These are phyloP conservation scores for Gorsachius magnificus DNA, from an alignment of 2,797 vertebrate genomes.

Conservation along the genomic window DNA sequence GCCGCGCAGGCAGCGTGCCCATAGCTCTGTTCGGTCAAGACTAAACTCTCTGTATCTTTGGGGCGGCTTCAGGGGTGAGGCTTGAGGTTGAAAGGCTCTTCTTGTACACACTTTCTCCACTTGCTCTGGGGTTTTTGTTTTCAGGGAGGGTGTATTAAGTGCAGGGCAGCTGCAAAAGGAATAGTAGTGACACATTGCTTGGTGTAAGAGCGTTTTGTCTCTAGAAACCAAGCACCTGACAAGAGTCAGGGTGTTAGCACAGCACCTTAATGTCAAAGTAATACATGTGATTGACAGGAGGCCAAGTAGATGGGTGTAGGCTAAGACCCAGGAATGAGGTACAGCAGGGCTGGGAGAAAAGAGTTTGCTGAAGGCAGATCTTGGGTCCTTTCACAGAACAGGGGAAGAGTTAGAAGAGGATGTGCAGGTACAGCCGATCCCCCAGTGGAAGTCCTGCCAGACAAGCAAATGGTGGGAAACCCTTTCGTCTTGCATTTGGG, in stretches of 20 bases:
- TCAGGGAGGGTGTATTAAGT: neutral
- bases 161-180: neutral
- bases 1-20: neutral
- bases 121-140: neutral
- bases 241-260: neutral
- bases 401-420: neutral
- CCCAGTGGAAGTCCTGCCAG: neutral
- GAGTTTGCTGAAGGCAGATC: neutral
- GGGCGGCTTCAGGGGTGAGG: neutral
- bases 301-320: neutral
- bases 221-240: neutral
- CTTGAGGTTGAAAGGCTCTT: neutral
- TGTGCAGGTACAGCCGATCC: fast-evolving
- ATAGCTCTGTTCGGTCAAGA: conserved; percentile 16
- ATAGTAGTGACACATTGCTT: fast-evolving
- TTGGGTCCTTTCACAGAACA: neutral
- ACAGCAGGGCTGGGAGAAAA: neutral
- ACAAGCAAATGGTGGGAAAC: neutral
- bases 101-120: neutral
- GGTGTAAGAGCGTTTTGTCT: neutral
- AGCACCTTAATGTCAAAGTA: neutral
- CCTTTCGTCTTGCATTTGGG: neutral
- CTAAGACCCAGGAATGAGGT: neutral
- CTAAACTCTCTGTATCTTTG: neutral
- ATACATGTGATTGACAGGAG: neutral